Evolutionary conservation across 2,888 invertebrate species (phyloP).

Genomic region (Philereme transversata): DNA sequence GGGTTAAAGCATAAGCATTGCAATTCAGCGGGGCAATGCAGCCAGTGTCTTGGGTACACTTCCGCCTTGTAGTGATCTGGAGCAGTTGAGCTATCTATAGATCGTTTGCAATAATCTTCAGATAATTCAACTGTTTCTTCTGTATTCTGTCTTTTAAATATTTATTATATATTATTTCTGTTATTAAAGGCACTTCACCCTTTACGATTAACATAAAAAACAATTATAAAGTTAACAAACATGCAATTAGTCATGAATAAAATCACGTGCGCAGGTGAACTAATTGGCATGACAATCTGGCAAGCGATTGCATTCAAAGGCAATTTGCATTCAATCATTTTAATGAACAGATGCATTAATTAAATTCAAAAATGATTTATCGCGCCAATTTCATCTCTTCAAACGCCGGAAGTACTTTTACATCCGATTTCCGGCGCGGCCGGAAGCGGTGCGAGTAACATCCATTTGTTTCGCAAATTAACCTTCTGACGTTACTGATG

Average conservation of each 20-base stretch:
- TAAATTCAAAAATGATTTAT: constrained; percentile 17
- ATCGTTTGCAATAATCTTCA: too few species aligned
- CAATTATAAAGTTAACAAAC: too few species aligned
- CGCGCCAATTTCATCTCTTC: constrained; percentile 2
- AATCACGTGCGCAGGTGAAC: neutral
- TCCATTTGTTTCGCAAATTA: constrained; percentile 32
- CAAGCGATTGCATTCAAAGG: constrained; percentile 4
- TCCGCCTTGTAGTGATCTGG: too few species aligned
- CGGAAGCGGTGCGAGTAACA: constrained; percentile 16
- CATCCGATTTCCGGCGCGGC: constrained; percentile 15
- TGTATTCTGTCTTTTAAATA: too few species aligned
- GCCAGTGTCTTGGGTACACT: too few species aligned
- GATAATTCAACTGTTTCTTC: too few species aligned
- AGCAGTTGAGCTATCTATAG: too few species aligned
- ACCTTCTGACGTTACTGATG: constrained; percentile 22
- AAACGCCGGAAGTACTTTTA: constrained; percentile 13
- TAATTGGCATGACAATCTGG: neutral
- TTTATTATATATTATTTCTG: too few species aligned
- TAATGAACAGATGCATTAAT: constrained; percentile 14
- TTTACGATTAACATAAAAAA: too few species aligned
- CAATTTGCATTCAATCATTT: constrained; percentile 22
- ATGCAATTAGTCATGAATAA: neutral
- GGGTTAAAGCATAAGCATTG: too few species aligned
- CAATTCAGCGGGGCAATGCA: too few species aligned
- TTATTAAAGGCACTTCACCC: too few species aligned